These are phyloP conservation scores for Nebria ingens DNA, from an alignment of 1,140 invertebrate species.

Conservation along the genomic window DNA sequence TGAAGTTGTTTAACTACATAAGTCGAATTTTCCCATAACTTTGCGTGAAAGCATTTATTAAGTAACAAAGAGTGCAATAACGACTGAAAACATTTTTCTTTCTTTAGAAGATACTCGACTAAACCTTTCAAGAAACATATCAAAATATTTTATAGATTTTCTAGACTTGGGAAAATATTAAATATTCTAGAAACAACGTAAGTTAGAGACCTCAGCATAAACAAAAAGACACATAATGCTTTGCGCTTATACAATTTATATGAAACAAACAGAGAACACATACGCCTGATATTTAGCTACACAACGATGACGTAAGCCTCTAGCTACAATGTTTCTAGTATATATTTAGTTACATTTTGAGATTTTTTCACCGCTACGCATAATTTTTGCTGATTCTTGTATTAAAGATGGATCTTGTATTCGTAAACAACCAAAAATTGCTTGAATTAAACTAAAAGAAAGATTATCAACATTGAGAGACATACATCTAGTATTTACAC, in stretches of 20 bases:
- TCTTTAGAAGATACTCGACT: constrained; percentile 31
- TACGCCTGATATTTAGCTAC: too few species aligned
- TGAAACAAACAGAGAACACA: too few species aligned
- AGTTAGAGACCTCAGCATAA: too few species aligned
- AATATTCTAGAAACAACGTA: too few species aligned
- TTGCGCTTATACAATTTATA: too few species aligned
- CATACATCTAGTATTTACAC: too few species aligned
- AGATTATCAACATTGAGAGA: too few species aligned
- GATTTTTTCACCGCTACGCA: constrained; percentile 53
- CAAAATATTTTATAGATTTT: constrained; percentile 9
- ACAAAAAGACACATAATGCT: too few species aligned
- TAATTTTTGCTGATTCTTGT: constrained; percentile 59
- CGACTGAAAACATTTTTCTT: constrained; percentile 33
- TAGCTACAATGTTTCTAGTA: too few species aligned
- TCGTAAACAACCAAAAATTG: constrained; percentile 54
- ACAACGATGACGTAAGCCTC: too few species aligned
- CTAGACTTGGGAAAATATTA: too few species aligned
- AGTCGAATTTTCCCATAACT: constrained; percentile 65
- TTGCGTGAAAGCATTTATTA: constrained; percentile 52
- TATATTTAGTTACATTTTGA: constrained; percentile 51
- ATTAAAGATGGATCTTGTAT: constrained; percentile 54
- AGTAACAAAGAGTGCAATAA: constrained; percentile 50
- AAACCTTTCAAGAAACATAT: constrained; percentile 37
- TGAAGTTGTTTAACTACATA: constrained; percentile 59
- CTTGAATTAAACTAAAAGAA: constrained; percentile 58